Evolutionary conservation across 1,140 invertebrate species (phyloP).

Genomic region (Danaus plexippus): DNA sequence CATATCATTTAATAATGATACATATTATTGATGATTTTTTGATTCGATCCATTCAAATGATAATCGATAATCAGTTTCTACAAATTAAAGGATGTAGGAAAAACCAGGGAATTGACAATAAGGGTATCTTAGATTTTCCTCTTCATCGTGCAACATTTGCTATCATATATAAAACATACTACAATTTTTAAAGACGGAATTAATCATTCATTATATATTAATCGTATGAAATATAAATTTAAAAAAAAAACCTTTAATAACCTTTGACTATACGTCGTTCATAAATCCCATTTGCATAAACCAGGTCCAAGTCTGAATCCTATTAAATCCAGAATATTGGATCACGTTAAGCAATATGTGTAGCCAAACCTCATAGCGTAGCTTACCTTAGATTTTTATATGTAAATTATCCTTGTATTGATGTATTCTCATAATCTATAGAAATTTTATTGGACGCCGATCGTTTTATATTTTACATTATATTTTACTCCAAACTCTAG

Average conservation of each 20-base stretch:
- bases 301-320: constrained; percentile 34
- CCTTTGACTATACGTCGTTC: neutral
- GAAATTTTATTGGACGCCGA: too few species aligned
- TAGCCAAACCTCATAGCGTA: constrained; percentile 58
- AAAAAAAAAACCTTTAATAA: constrained; percentile 8
- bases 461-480: too few species aligned
- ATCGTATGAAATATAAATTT: constrained; percentile 6
- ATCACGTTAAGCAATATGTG: constrained; percentile 66
- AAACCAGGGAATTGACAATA: constrained; percentile 49
- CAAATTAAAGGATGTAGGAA: constrained; percentile 11
- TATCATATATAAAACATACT: neutral
- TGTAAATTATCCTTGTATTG: constrained; percentile 3
- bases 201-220: constrained; percentile 3
- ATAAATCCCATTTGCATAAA: constrained; percentile 18
- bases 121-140: constrained; percentile 21
- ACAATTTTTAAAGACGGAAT: neutral
- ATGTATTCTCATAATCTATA: too few species aligned
- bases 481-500: too few species aligned
- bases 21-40: constrained; percentile 8
- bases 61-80: neutral
- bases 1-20: constrained; percentile 8
- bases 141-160: neutral
- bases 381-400: constrained; percentile 63
- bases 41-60: constrained; percentile 2
- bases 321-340: constrained; percentile 56